Evolutionary conservation across 92 coral and sea anemone genomes (phyloP).

Genomic region (Blastomussa wellsi): DNA sequence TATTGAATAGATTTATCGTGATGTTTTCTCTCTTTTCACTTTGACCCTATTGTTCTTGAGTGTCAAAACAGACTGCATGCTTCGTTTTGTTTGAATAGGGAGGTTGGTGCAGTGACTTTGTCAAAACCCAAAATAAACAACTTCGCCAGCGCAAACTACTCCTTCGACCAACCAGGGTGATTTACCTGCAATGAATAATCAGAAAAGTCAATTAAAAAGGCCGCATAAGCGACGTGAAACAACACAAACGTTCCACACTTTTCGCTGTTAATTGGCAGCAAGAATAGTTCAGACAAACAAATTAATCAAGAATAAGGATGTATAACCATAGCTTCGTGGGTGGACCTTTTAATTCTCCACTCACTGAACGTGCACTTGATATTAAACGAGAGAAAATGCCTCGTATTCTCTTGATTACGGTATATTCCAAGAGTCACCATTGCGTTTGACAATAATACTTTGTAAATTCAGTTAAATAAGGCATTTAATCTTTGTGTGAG

Average conservation of each 20-base stretch:
- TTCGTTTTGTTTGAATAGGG: constrained; percentile 22
- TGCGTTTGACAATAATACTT: no score
- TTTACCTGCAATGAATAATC: constrained; percentile 4
- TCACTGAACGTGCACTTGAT: no score
- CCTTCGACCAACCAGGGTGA: neutral
- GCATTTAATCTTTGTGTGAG: no score
- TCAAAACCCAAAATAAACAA: constrained; percentile 30
- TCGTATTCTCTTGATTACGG: no score
- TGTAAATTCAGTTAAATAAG: no score
- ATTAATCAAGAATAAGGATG: no score
- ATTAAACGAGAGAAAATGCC: no score
- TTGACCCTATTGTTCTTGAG: constrained; percentile 16
- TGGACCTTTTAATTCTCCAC: no score
- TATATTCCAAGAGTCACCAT: no score
- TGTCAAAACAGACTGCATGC: constrained; percentile 25
- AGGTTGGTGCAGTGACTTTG: constrained; percentile 7
- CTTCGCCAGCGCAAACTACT: constrained; percentile 11
- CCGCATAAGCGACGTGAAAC: neutral
- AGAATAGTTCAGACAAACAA: neutral
- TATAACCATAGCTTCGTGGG: no score
- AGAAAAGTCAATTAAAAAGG: neutral
- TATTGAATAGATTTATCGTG: constrained; percentile 16
- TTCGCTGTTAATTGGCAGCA: neutral
- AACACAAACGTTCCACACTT: constrained; percentile 4
- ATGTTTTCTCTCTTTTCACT: constrained; percentile 14